Evolutionary conservation across 2,888 invertebrate species (phyloP).

Genomic region (Hydroisotoma schaefferi): DNA sequence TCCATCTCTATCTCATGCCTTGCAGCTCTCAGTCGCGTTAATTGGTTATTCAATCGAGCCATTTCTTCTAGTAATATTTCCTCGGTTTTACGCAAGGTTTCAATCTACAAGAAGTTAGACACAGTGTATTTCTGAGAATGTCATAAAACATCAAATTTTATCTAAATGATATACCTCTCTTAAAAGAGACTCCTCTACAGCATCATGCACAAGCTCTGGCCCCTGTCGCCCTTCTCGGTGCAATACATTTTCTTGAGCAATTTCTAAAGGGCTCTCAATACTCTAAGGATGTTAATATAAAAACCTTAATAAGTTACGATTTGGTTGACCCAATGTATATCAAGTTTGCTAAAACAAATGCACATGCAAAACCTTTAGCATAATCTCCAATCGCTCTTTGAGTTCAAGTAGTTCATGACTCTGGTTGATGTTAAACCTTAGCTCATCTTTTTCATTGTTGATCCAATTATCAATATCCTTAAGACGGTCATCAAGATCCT

Average conservation of each 20-base stretch:
- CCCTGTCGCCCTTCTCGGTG: slow-evolving; percentile 83
- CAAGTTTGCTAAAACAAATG: background rate
- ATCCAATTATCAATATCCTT: slow-evolving; percentile 42
- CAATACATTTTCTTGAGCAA: slow-evolving; percentile 90
- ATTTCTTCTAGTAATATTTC: slow-evolving; percentile 37
- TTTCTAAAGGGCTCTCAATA: slow-evolving; percentile 84
- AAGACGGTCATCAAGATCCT: slow-evolving; percentile 43
- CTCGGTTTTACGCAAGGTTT: slow-evolving; percentile 37
- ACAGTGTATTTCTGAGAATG: background rate
- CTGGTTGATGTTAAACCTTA: slow-evolving; percentile 42
- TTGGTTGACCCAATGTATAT: background rate
- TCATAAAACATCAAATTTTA: background rate
- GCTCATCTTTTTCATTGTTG: slow-evolving; percentile 39
- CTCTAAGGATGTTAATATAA: slow-evolving; percentile 54
- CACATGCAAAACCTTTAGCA: slow-evolving; percentile 31
- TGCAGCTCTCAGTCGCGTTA: slow-evolving; percentile 38
- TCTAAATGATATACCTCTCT: slow-evolving; percentile 62
- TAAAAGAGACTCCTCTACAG: slow-evolving; percentile 78
- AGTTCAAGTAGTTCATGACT: slow-evolving; percentile 42
- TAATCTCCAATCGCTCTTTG: slow-evolving; percentile 41
- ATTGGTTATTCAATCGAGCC: slow-evolving; percentile 34
- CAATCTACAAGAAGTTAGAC: slow-evolving; percentile 23
- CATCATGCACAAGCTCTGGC: slow-evolving; percentile 85
- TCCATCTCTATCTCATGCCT: slow-evolving; percentile 46
- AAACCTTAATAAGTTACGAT: background rate